Conservation (phyloP, 2,113 vertebrate genomes). For the Paedocypris sp. region DNA sequence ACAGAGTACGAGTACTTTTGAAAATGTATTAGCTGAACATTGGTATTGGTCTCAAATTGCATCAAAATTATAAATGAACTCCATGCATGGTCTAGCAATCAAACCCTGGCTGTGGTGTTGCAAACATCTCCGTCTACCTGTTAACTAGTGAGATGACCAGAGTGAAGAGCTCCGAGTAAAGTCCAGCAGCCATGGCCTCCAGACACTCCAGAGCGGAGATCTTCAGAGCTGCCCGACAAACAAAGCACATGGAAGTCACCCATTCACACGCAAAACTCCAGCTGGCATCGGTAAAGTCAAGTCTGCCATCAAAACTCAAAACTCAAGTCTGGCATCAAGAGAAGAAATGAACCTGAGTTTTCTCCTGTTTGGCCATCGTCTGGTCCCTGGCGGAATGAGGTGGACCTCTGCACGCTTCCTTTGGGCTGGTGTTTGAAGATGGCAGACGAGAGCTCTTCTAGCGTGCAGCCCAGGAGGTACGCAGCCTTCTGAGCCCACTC, state of each 20-base stretch:
- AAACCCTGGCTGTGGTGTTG: too few relatives aligned
- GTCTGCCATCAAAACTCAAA: background rate
- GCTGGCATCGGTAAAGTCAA: too few relatives aligned
- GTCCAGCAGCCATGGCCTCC: constrained; percentile 83
- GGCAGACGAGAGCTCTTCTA: constrained; percentile 89
- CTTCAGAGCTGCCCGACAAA: constrained; percentile 64
- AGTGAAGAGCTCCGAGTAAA: constrained; percentile 90
- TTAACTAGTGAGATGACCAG: constrained; percentile 89
- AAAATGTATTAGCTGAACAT: too few relatives aligned
- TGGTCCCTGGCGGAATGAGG: constrained; percentile 81
- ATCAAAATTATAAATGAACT: too few relatives aligned
- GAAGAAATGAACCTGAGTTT: constrained; percentile 50
- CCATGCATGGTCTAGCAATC: too few relatives aligned
- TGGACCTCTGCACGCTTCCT: constrained; percentile 74
- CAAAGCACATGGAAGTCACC: background rate
- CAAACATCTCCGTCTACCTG: constrained; percentile 67
- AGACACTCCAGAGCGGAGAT: constrained; percentile 85
- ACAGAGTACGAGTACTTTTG: too few relatives aligned
- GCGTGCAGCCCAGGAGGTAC: constrained; percentile 77
- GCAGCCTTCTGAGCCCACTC: constrained; percentile 97
- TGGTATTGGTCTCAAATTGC: too few relatives aligned
- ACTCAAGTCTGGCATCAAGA: background rate
- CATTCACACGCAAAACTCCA: background rate
- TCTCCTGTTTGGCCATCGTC: constrained; percentile 67
- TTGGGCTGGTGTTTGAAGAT: constrained; percentile 91